A percentile compares a stretch with the other conserved stretches of the same genome.
These are phyloP conservation scores for Conistra vaccinii DNA, from an alignment of 2,888 invertebrate genomes.

Conservation along the genomic window DNA sequence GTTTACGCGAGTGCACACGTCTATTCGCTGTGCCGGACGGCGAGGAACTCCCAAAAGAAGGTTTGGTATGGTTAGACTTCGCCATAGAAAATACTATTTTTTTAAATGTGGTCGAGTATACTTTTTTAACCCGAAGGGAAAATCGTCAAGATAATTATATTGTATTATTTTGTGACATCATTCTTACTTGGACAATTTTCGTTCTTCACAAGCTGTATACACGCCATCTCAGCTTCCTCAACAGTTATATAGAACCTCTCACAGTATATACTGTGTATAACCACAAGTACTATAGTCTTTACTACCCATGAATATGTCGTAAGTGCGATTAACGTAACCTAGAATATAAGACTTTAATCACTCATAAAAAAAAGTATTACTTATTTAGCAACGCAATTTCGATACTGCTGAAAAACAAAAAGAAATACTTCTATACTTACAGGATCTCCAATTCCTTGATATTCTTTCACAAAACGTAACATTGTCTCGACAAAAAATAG, in stretches of 20 bases:
- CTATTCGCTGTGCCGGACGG: no score
- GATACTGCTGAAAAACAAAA: background rate
- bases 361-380: background rate
- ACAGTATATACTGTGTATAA: conserved; percentile 7
- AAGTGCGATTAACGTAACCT: background rate
- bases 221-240: conserved; percentile 30
- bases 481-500: conserved; percentile 2
- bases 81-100: background rate
- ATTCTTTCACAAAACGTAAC: background rate
- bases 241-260: conserved; percentile 31
- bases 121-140: background rate
- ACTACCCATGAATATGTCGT: background rate
- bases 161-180: background rate
- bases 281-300: background rate
- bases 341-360: background rate
- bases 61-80: background rate
- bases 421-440: background rate
- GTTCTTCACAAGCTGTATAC: conserved; percentile 16
- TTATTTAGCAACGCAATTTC: background rate
- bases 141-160: background rate
- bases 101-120: background rate
- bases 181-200: conserved; percentile 20
- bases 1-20: no score
- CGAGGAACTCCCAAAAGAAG: background rate
- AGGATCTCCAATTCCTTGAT: background rate